These are phyloP conservation scores for Enteromius thamalakanensis DNA, from an alignment of 2,797 vertebrate species.

Conservation along the genomic window DNA sequence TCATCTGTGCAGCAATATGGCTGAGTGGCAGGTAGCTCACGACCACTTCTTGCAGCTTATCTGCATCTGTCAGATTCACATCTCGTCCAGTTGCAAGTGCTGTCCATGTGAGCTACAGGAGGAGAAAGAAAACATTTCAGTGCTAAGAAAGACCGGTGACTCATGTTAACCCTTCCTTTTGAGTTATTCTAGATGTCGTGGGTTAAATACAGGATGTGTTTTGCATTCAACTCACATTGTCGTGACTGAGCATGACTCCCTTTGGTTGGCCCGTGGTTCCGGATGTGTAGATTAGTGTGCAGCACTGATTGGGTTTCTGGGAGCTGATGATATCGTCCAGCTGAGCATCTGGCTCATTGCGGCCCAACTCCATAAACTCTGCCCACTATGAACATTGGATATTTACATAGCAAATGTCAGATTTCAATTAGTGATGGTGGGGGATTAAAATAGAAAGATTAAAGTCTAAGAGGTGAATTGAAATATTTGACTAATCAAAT, in stretches of 20 bases:
- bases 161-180: background rate
- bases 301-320: slow-evolving; percentile 92
- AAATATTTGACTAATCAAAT: slow-evolving; percentile 37
- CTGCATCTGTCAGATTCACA: slow-evolving; percentile 63
- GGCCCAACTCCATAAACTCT: slow-evolving; percentile 86
- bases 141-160: background rate
- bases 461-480: background rate
- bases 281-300: slow-evolving; percentile 91
- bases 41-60: slow-evolving; percentile 77
- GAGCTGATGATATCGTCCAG: slow-evolving; percentile 77
- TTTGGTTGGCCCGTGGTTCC: slow-evolving; percentile 91
- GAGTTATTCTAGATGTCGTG: background rate
- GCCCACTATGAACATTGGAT: slow-evolving; percentile 79
- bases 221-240: slow-evolving; percentile 82
- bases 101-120: slow-evolving; percentile 87
- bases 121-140: background rate
- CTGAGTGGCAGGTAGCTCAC: slow-evolving; percentile 97
- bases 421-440: background rate
- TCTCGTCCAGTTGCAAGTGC: slow-evolving; percentile 65
- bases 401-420: slow-evolving; percentile 5
- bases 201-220: background rate
- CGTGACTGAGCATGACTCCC: slow-evolving; percentile 95
- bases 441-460: background rate
- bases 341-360: slow-evolving; percentile 68
- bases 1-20: slow-evolving; percentile 91